Base-by-base conservation (phyloP, 1,140 invertebrate genomes). In the Megalonaias nervosa region DNA sequence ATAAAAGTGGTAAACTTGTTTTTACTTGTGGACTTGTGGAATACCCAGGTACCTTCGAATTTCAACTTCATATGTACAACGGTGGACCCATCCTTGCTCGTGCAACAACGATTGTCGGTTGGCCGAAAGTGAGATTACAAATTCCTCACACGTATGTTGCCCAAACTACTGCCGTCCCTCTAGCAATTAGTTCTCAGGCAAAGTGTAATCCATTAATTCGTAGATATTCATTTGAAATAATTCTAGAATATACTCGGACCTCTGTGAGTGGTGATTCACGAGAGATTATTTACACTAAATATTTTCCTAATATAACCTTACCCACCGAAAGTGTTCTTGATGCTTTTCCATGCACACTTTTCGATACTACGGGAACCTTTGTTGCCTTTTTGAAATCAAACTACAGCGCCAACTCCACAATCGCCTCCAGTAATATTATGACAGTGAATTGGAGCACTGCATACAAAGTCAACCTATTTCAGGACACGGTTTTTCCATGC, bases 101-200 rank as follows among this genome's bases (percentile, higher is more conserved):
- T 14, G 56, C 60, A 19, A 21, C 48, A 60, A 31, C 72, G 19
- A 67, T 77, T 58, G 75, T 77, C 26, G 62, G 75, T 14, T 77
- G 75, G 75, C 75, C 75, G 15, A 61, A 60, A 4, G 66, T 77
- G 9, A 55, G 38, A 17, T 23, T 77, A 38, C 23, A 59, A 14
- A 67, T 77, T 59, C 75, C 75, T n/a, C 12, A 31, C 17, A 58
- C 62, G 17, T 70, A 77, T 72, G 65, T 38, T 67, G 75, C 75
- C 71, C 75, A 77, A 72, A 77, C 69, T 72, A 62, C 38, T 72
- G 59, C 75, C 75, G 75, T 77, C 75, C 75, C 60, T 13, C 14
- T 77, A 5, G 38, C 16, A n/a, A 23, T 77, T 31, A 26, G 65
- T 71, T 77, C 75, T 38, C 16, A 56, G 17, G 75, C 69, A 9